Conservation (phyloP, 2,113 vertebrate species). For the Atlantisia rogersi region DNA sequence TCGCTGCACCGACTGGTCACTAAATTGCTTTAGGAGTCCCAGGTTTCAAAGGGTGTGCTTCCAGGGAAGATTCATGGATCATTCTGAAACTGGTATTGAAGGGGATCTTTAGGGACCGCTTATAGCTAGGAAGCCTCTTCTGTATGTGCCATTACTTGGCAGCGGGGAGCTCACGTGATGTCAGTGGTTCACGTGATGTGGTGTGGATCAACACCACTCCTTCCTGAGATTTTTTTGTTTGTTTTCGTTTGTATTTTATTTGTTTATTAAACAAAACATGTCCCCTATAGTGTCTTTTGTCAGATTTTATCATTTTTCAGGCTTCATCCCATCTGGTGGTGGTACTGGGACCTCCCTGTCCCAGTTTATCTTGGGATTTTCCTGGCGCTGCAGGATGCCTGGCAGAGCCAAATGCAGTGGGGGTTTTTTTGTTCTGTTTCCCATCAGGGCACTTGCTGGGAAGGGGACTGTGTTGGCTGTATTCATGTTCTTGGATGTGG, state of each 20-base stretch:
- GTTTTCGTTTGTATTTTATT: neutral
- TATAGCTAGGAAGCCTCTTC: neutral
- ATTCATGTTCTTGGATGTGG: neutral
- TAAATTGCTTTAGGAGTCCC: too few relatives aligned
- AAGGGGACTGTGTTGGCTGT: fast-evolving
- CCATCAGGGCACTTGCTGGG: neutral
- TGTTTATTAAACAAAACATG: neutral
- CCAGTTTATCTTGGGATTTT: neutral
- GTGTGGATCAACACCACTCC: neutral
- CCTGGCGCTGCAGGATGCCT: neutral
- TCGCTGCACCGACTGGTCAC: too few relatives aligned
- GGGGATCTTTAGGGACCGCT: neutral
- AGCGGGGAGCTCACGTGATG: neutral
- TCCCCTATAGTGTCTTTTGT: neutral
- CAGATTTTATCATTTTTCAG: neutral
- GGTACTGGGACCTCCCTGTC: neutral
- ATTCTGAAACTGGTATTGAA: neutral
- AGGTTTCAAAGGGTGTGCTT: too few relatives aligned
- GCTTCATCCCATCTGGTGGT: neutral
- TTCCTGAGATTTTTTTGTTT: neutral
- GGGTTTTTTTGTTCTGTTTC: neutral
- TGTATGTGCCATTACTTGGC: neutral
- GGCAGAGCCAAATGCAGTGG: neutral
- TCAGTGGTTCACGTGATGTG: neutral
- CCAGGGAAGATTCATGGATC: neutral